Conservation (phyloP, 2,888 invertebrate species). For the Synergus itoensis region DNA sequence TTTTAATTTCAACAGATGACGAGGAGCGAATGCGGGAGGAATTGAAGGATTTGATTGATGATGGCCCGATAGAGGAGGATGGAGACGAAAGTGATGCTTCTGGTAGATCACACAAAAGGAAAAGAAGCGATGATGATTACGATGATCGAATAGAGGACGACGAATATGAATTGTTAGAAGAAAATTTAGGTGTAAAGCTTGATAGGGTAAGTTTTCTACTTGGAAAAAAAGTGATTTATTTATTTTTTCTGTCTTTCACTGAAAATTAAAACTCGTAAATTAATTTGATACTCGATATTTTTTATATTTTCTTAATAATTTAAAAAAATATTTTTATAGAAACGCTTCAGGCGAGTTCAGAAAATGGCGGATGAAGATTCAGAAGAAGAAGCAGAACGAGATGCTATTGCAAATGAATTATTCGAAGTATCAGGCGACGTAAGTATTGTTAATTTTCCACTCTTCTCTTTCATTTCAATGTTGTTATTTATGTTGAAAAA, state of each 20-base stretch:
- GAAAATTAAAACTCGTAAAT: not conserved
- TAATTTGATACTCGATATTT: not conserved
- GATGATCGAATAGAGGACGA: conserved; percentile 98
- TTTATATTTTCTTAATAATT: not conserved
- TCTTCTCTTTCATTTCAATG: conserved; percentile 13
- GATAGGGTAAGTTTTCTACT: conserved; percentile 82
- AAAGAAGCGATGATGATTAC: conserved; percentile 91
- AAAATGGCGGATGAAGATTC: conserved; percentile 94
- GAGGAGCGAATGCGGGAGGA: conserved; percentile 92
- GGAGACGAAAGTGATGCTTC: conserved; percentile 90
- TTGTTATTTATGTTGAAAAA: not conserved
- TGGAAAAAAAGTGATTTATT: not conserved
- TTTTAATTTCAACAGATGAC: conserved; percentile 82
- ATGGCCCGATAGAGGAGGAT: conserved; percentile 93
- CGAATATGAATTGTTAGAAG: conserved; percentile 98
- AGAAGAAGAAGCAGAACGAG: conserved; percentile 90
- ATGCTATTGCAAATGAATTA: conserved; percentile 93
- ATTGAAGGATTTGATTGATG: conserved; percentile 96
- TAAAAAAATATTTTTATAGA: conserved; percentile 79
- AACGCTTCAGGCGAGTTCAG: conserved; percentile 91
- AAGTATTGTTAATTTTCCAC: conserved; percentile 74
- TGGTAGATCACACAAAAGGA: conserved; percentile 82
- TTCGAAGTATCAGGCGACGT: conserved; percentile 93
- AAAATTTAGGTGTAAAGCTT: conserved; percentile 97
- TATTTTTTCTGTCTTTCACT: not conserved